These are phyloP conservation scores for Netta rufina DNA, from an alignment of 2,797 vertebrate genomes.

Conservation along the genomic window DNA sequence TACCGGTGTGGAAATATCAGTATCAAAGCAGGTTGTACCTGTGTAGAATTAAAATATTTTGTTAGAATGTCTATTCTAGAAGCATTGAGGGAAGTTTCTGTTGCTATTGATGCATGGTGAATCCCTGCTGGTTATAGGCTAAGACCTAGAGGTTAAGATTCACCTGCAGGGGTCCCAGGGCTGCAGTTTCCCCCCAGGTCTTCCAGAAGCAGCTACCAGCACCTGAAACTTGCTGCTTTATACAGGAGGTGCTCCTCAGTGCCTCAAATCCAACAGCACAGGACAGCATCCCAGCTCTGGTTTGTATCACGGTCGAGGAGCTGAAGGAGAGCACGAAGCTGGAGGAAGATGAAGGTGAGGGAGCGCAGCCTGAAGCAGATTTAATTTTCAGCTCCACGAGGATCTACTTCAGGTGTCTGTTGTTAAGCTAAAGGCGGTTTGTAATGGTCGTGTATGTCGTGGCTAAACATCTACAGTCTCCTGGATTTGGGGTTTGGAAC, in stretches of 20 bases:
- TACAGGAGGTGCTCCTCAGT: neutral
- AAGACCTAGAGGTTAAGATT: too few relatives aligned
- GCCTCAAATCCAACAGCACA: neutral
- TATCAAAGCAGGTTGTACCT: neutral
- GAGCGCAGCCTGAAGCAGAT: neutral
- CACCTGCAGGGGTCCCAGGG: too few relatives aligned
- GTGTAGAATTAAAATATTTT: neutral
- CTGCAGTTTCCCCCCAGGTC: neutral
- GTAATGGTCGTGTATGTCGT: neutral
- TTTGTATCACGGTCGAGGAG: fast-evolving
- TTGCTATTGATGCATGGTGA: neutral
- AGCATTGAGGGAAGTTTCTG: neutral
- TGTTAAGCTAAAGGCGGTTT: neutral
- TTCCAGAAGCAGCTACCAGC: neutral
- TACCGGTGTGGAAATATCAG: neutral
- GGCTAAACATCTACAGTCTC: neutral
- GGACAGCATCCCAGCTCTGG: neutral
- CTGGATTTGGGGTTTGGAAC: neutral
- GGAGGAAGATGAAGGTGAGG: neutral
- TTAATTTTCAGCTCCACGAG: fast-evolving
- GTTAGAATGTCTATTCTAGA: neutral
- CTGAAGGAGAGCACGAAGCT: neutral
- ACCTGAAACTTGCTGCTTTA: neutral
- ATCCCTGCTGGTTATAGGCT: neutral
- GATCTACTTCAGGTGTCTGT: neutral